Percentiles rank a stretch among this genome's conserved stretches.
phyloP scores from a whole-genome alignment of 2,888 invertebrate genomes.

The Noctua comes region DNA sequence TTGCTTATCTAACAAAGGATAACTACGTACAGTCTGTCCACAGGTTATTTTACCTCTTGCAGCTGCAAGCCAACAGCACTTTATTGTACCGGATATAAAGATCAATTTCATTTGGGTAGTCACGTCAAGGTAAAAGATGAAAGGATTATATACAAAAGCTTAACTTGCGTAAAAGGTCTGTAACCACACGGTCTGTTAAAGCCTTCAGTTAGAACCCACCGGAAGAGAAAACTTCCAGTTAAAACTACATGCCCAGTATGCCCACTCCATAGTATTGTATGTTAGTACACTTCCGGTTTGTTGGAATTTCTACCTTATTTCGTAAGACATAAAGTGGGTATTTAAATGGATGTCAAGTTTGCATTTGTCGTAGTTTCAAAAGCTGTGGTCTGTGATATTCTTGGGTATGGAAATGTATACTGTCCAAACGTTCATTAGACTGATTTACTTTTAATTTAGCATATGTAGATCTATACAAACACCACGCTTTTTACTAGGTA shows the following conservation, averaged over 20 bases:
- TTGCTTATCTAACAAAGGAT: not conserved
- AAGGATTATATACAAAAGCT: constrained; percentile 1
- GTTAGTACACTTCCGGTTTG: not conserved
- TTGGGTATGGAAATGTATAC: constrained; percentile 13
- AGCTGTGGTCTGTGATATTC: not conserved
- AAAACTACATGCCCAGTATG: constrained; percentile 32
- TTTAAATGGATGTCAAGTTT: not conserved
- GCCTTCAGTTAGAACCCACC: constrained; percentile 18
- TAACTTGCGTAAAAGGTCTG: constrained; percentile 18
- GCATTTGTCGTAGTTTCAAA: not conserved
- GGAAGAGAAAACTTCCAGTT: constrained; percentile 50
- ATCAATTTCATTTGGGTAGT: not conserved
- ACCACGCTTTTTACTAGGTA: not conserved
- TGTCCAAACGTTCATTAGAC: too few species aligned
- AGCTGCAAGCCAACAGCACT: not conserved
- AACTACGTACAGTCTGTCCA: not conserved
- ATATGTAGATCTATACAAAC: not conserved
- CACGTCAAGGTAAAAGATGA: not conserved
- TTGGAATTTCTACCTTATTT: constrained; percentile 4
- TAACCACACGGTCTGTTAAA: constrained; percentile 40
- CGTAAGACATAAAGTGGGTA: not conserved
- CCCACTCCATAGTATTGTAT: not conserved
- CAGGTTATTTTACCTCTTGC: not conserved
- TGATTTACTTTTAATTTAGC: not conserved
- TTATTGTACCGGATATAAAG: not conserved